phyloP scores from a whole-genome alignment of 2,113 vertebrate species.

The Pungitius pungitius region DNA sequence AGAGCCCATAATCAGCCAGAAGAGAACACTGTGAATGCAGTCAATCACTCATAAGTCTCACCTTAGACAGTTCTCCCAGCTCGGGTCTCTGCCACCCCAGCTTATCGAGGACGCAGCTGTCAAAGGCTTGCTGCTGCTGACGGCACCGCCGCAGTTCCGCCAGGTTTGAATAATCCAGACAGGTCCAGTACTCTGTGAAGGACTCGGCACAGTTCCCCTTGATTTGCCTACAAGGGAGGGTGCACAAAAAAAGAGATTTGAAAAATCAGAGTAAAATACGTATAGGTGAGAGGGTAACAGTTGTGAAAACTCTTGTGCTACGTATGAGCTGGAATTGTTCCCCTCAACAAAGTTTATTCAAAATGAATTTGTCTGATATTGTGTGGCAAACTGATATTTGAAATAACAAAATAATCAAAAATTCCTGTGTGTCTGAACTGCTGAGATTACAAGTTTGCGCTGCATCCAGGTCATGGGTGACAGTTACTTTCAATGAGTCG shows the following conservation, averaged over 20 bases:
- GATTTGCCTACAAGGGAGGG: slow-evolving; percentile 83
- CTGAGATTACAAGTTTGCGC: not conserved
- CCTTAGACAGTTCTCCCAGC: slow-evolving; percentile 95
- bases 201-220: slow-evolving; percentile 91
- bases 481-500: not conserved
- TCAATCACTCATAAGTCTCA: slow-evolving; percentile 66
- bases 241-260: slow-evolving; percentile 19
- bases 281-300: not conserved
- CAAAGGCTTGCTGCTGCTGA: slow-evolving; percentile 89
- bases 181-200: slow-evolving; percentile 96
- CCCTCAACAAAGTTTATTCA: not conserved
- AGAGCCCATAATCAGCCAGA: slow-evolving; percentile 50
- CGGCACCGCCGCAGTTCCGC: slow-evolving; percentile 87
- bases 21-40: slow-evolving; percentile 44
- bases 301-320: not conserved
- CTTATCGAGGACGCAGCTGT: slow-evolving; percentile 93
- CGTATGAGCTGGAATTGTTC: not conserved
- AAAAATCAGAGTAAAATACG: slow-evolving; percentile 20
- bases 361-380: not conserved
- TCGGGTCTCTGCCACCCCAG: slow-evolving; percentile 94
- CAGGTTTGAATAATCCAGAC: slow-evolving; percentile 85
- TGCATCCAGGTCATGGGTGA: not conserved
- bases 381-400: not conserved
- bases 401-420: not conserved
- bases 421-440: not conserved